Evolutionary conservation across 1,140 invertebrate genomes (phyloP).

Genomic region (Holcopasites calliopsidis): DNA sequence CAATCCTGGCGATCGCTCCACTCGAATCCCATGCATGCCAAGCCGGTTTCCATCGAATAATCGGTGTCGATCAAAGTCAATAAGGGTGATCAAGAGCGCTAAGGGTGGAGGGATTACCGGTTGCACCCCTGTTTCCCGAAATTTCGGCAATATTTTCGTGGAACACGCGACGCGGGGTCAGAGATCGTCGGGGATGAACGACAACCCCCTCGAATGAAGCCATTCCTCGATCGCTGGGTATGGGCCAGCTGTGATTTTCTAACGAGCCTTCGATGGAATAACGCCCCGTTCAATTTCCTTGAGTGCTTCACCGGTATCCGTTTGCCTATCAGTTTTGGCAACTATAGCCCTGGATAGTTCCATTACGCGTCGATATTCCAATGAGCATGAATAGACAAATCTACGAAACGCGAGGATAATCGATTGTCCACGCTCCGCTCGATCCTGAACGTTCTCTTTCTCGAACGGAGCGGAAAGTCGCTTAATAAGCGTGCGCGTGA

Average conservation of each 20-base stretch:
- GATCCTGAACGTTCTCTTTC: neutral
- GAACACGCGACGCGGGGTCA: slow-evolving; percentile 41
- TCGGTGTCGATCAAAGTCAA: neutral
- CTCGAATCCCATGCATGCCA: neutral
- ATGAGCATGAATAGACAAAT: slow-evolving; percentile 26
- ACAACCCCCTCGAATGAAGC: slow-evolving; percentile 52
- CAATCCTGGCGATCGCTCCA: neutral
- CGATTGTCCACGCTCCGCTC: slow-evolving; percentile 10
- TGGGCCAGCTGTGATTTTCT: slow-evolving; percentile 47
- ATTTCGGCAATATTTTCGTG: slow-evolving; percentile 39
- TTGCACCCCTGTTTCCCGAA: slow-evolving; percentile 14
- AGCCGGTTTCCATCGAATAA: neutral
- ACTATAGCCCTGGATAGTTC: neutral
- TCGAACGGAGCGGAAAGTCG: neutral
- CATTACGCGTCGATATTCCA: slow-evolving; percentile 34
- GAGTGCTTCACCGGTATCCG: slow-evolving; percentile 35
- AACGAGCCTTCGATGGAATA: slow-evolving; percentile 50
- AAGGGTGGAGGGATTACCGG: neutral
- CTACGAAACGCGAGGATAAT: neutral
- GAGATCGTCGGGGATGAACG: slow-evolving; percentile 45
- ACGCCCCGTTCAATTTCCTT: slow-evolving; percentile 54
- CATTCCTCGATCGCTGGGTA: slow-evolving; percentile 31
- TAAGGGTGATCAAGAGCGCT: neutral
- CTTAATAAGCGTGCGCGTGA: neutral
- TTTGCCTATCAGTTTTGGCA: slow-evolving; percentile 20